Evolutionary conservation across 2,113 vertebrate species (phyloP), one percentile per base, ranked within the genome.

Genomic region (Zootoca vivipara): DNA sequence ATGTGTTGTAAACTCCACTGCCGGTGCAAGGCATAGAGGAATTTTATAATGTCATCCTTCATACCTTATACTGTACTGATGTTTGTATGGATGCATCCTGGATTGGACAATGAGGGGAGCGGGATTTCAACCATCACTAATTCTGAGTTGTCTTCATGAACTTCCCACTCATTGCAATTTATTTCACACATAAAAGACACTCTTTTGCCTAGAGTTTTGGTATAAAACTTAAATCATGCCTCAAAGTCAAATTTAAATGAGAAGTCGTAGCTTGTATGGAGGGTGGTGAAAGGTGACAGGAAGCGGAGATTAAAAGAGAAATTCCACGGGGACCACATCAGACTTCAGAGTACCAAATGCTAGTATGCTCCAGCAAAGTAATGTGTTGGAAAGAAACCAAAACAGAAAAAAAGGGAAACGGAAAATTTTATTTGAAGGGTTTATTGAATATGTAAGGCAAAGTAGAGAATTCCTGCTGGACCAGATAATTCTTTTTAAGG

Each of bases 151-250:
- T 20, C 73, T 64, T 58, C 5, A 42, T 22, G 18, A n/a, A 9
- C 9, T 78, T 46, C 26, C 7, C 26, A 26, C 18, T 8, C 62
- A 18, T 62, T 42, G 64, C 12, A 46, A 52, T 56, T 69, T 69
- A 35, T 35, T 52, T 86, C n/a, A 78, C 69, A 30, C 85, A 69
- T 33, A 62, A 79, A 70, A 28, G 3, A 15, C n/a, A 13, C 13
- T 22, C 18, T 26, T 70, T 70, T 62, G 73, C 33, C 46, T 64
- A 46, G 89, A 90, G 15, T 16, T 85, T 85, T 62, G 84, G 0
- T 67, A 58, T 22, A 85, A 91, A 83, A 89, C 90, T 87, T 90
- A 85, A 83, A 92, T 88, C 75, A 89, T 30, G 7, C 62, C 85
- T 86, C 0, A 0, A 65, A 26, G 75, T 91, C 77, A 88, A 89